Evolutionary conservation across 2,113 vertebrate genomes (phyloP).

Genomic region (Brevimyrus niger): DNA sequence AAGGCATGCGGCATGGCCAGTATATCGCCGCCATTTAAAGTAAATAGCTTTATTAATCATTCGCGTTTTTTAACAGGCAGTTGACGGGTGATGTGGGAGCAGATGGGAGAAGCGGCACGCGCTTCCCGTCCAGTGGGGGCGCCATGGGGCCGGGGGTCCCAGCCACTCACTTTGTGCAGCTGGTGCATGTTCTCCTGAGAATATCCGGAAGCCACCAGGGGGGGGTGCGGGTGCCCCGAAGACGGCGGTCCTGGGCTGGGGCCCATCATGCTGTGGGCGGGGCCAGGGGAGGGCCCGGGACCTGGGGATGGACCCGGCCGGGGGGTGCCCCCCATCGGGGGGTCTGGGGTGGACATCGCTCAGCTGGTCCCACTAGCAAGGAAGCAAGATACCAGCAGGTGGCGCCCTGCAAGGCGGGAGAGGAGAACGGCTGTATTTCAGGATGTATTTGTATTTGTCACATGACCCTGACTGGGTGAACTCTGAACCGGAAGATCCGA

Average conservation of each 20-base stretch:
- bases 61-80: background rate
- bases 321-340: conserved; percentile 79
- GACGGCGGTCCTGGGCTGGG: conserved; percentile 81
- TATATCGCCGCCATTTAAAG: background rate
- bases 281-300: conserved; percentile 79
- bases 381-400: conserved; percentile 7
- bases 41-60: background rate
- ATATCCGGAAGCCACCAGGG: conserved; percentile 73
- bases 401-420: conserved; percentile 26
- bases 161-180: conserved; percentile 77
- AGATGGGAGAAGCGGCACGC: background rate
- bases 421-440: background rate
- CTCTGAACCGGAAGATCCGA: background rate
- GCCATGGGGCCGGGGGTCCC: background rate
- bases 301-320: conserved; percentile 78
- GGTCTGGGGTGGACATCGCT: conserved; percentile 87
- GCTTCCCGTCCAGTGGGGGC: background rate
- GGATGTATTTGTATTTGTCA: background rate
- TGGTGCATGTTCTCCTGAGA: conserved; percentile 79
- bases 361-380: conserved; percentile 21
- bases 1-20: background rate
- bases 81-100: background rate
- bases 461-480: background rate
- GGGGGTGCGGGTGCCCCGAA: conserved; percentile 66
- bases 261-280: conserved; percentile 86